Conservation (phyloP, 2,797 vertebrate genomes). For the Phrynocephalus forsythii region DNA sequence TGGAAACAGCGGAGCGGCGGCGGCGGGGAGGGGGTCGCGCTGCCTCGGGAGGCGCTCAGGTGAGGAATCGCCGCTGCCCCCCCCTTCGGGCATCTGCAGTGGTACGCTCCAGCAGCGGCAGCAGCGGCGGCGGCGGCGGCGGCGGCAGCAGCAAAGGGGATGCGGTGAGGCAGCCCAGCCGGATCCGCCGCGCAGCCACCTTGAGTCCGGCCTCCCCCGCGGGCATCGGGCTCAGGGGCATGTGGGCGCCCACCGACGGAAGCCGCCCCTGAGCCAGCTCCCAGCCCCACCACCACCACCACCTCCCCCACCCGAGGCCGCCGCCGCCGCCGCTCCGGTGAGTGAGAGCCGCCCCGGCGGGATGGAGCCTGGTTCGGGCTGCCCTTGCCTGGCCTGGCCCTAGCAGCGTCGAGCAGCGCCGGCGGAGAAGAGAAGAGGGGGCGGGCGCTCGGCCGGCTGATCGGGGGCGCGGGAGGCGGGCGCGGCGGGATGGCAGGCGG, state of each 20-base stretch:
- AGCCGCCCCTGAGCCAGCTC: background rate
- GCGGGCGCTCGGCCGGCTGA: background rate
- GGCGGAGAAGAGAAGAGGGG: background rate
- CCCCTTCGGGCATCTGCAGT: background rate
- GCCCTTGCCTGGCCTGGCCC: too few species aligned
- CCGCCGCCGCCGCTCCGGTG: background rate
- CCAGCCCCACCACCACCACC: too few species aligned
- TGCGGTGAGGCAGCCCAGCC: constrained; percentile 12
- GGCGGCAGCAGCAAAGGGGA: background rate
- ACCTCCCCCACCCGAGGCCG: background rate
- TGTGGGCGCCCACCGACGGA: background rate
- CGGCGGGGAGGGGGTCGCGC: too few species aligned
- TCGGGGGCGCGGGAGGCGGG: too few species aligned
- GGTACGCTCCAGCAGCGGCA: constrained; percentile 27
- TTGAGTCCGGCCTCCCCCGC: background rate
- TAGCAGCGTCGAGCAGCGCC: too few species aligned
- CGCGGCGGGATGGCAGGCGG: background rate
- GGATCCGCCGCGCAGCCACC: background rate
- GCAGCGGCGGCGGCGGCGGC: background rate
- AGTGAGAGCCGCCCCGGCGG: background rate
- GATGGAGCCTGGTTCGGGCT: background rate
- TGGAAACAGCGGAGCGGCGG: too few species aligned
- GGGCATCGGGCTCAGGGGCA: background rate
- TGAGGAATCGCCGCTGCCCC: too few species aligned
- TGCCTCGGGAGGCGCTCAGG: too few species aligned